phyloP scores from a whole-genome alignment of 2,888 invertebrate genomes.

The Malacosoma neustria region DNA sequence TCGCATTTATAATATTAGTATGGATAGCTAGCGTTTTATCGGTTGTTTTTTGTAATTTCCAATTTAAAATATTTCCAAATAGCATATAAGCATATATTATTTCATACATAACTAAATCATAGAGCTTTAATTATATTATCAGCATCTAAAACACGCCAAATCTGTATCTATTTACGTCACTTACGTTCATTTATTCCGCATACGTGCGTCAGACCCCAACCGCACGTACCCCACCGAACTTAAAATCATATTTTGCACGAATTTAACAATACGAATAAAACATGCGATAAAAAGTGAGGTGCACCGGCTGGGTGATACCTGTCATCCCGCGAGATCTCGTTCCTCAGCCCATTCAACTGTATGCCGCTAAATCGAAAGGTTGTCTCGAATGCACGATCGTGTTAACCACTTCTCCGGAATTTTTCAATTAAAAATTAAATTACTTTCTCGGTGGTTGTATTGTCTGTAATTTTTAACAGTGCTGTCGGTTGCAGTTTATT shows the following conservation, averaged over 20 bases:
- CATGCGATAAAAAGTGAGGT: conserved; percentile 43
- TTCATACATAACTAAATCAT: no score
- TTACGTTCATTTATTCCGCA: background rate
- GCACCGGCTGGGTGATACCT: conserved; percentile 29
- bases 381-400: conserved; percentile 29
- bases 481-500: conserved; percentile 37
- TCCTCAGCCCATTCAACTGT: conserved; percentile 43
- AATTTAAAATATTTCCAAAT: no score
- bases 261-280: background rate
- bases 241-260: background rate
- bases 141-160: background rate
- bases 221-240: background rate
- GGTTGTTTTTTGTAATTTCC: no score
- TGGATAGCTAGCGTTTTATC: no score
- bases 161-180: background rate
- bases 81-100: no score
- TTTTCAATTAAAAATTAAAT: conserved; percentile 53
- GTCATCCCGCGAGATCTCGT: conserved; percentile 36
- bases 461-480: conserved; percentile 35
- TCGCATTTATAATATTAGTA: no score
- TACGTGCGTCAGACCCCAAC: background rate
- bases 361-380: conserved; percentile 49
- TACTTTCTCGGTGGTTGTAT: conserved; percentile 42
- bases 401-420: conserved; percentile 30
- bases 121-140: background rate